These are phyloP conservation scores for Sorex maritimensis DNA, from an alignment of 2,797 vertebrate genomes.

Conservation along the genomic window DNA sequence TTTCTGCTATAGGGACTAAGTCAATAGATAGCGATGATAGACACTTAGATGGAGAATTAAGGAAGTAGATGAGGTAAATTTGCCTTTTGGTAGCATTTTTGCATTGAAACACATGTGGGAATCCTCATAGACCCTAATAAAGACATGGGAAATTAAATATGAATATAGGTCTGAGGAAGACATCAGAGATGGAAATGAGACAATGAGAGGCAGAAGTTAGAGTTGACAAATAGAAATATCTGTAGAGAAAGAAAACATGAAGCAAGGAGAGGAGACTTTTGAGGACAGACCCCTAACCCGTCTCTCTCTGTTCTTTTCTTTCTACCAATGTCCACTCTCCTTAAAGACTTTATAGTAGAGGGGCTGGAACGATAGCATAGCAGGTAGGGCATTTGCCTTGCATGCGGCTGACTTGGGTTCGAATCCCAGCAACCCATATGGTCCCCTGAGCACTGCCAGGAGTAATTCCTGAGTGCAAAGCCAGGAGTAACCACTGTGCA, in stretches of 20 bases:
- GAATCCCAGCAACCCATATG: too few species aligned
- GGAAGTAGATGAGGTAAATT: neutral
- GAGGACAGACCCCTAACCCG: neutral
- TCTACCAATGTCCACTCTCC: neutral
- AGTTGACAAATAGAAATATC: neutral
- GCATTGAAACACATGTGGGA: neutral
- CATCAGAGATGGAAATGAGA: neutral
- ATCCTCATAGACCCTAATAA: neutral
- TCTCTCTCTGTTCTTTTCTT: neutral
- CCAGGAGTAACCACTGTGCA: too few species aligned
- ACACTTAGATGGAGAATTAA: conserved; percentile 22
- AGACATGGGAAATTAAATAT: neutral
- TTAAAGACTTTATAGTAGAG: neutral
- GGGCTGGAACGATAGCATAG: too few species aligned
- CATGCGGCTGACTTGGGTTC: too few species aligned
- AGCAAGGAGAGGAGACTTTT: neutral
- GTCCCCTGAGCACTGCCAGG: too few species aligned
- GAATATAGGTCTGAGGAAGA: conserved; percentile 11
- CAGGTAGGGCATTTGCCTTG: too few species aligned
- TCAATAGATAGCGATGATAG: neutral
- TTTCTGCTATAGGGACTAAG: neutral
- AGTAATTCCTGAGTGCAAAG: too few species aligned
- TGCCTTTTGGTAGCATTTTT: neutral
- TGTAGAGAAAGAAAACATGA: neutral
- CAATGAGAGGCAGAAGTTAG: neutral